Conservation (phyloP, 2,888 invertebrate genomes). For the Drosophila affinis region DNA sequence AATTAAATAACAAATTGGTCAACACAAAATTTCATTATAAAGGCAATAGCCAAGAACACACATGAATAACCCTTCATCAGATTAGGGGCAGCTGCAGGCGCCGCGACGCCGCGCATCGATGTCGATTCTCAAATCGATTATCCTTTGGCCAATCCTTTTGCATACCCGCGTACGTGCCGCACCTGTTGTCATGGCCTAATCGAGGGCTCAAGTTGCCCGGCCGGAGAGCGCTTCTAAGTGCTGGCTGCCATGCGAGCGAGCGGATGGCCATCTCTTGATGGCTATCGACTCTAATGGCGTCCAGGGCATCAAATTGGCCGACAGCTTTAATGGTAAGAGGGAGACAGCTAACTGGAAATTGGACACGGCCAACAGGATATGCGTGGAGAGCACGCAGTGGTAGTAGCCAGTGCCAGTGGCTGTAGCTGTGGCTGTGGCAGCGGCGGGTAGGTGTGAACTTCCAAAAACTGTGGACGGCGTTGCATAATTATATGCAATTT, state of each 20-base stretch:
- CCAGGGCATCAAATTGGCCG: slow-evolving; percentile 56
- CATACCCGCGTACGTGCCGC: slow-evolving; percentile 64
- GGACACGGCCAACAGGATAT: slow-evolving; percentile 52
- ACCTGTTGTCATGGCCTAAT: slow-evolving; percentile 75
- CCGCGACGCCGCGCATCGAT: slow-evolving; percentile 44
- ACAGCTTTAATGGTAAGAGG: slow-evolving; percentile 48
- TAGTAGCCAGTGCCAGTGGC: slow-evolving; percentile 5
- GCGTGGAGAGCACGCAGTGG: slow-evolving; percentile 27
- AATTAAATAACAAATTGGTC: slow-evolving; percentile 75
- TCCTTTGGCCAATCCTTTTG: slow-evolving; percentile 72
- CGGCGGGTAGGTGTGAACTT: slow-evolving; percentile 62
- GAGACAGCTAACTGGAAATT: slow-evolving; percentile 44
- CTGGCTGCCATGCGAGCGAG: slow-evolving; percentile 15
- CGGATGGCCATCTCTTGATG: slow-evolving; percentile 61
- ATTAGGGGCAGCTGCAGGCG: slow-evolving; percentile 74
- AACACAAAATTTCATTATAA: slow-evolving; percentile 76
- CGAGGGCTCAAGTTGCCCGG: slow-evolving; percentile 56
- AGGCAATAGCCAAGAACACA: slow-evolving; percentile 62
- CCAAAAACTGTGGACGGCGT: slow-evolving; percentile 55
- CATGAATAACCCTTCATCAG: slow-evolving; percentile 55
- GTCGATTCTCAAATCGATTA: slow-evolving; percentile 66
- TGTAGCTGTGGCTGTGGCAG: slow-evolving; percentile 1
- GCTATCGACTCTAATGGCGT: slow-evolving; percentile 71
- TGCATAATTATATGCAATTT: slow-evolving; percentile 78
- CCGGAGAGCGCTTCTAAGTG: slow-evolving; percentile 29